Conservation (phyloP, 2,888 invertebrate species). For the Enoplolaimus lenunculus region DNA sequence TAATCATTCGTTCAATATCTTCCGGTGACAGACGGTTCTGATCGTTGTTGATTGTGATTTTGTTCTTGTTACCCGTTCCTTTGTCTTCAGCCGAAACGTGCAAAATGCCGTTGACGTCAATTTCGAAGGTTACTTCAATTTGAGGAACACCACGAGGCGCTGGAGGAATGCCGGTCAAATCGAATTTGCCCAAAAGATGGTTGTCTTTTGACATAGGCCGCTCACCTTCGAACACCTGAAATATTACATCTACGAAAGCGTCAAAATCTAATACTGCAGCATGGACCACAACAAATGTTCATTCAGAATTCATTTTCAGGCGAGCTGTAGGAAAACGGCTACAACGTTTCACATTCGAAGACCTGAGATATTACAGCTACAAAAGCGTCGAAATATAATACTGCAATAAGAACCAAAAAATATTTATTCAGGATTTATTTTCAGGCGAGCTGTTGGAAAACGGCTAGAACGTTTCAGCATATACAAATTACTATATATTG, state of each 20-base stretch:
- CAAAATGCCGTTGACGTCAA: constrained; percentile 47
- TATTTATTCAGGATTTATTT: too few species aligned
- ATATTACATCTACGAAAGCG: background rate
- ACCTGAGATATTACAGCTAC: too few species aligned
- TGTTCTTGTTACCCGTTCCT: constrained; percentile 93
- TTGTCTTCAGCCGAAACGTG: constrained; percentile 92
- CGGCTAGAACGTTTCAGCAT: too few species aligned
- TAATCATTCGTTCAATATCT: constrained; percentile 97
- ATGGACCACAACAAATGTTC: too few species aligned
- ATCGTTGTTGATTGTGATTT: constrained; percentile 96
- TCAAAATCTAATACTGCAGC: too few species aligned
- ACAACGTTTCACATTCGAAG: too few species aligned
- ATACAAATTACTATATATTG: too few species aligned
- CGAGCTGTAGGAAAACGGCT: too few species aligned
- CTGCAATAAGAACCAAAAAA: too few species aligned
- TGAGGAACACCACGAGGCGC: constrained; percentile 46
- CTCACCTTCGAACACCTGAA: constrained; percentile 82
- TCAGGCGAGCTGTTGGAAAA: too few species aligned
- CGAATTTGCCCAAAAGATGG: constrained; percentile 93
- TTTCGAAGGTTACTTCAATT: constrained; percentile 45
- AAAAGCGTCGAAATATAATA: too few species aligned
- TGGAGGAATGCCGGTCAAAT: constrained; percentile 53
- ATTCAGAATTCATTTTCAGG: too few species aligned
- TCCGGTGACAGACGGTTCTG: constrained; percentile 91
- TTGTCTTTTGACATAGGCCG: constrained; percentile 99